These are phyloP conservation scores for Okapia johnstoni DNA, from an alignment of 2,113 vertebrate species.

Conservation along the genomic window DNA sequence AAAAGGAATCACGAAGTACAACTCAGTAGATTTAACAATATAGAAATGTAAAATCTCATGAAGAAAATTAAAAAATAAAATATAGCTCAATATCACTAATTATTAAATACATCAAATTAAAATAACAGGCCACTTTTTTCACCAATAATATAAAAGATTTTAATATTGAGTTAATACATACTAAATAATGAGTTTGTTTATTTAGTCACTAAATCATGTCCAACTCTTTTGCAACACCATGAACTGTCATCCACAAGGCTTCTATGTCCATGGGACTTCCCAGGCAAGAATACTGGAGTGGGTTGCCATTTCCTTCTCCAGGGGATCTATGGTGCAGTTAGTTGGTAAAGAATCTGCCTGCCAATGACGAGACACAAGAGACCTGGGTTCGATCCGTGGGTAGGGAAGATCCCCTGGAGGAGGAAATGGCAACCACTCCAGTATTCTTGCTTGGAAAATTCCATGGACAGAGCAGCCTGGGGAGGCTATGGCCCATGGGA, in stretches of 20 bases:
- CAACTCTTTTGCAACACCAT: not conserved
- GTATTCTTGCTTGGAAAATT: not conserved
- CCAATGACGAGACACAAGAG: not conserved
- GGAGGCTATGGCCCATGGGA: not conserved
- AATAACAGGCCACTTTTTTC: not conserved
- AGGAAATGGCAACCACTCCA: not conserved
- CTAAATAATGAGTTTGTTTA: not conserved
- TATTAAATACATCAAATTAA: not conserved
- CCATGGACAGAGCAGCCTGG: not conserved
- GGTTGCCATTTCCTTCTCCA: not conserved
- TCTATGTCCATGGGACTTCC: not conserved
- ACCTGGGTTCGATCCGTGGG: not conserved
- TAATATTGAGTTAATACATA: not conserved
- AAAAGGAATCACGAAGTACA: constrained; percentile 4
- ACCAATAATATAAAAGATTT: constrained; percentile 5
- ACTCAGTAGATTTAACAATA: not conserved
- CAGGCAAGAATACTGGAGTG: not conserved
- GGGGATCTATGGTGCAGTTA: not conserved
- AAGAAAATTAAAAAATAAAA: not conserved
- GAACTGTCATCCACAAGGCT: not conserved
- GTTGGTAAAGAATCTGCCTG: not conserved
- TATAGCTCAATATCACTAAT: not conserved
- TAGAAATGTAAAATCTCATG: not conserved
- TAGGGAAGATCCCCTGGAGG: not conserved
- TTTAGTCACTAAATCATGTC: not conserved